Percentiles rank a stretch among this genome's conserved stretches.
Conservation (phyloP, 2,888 invertebrate genomes). For the Palloptera scutellata region DNA sequence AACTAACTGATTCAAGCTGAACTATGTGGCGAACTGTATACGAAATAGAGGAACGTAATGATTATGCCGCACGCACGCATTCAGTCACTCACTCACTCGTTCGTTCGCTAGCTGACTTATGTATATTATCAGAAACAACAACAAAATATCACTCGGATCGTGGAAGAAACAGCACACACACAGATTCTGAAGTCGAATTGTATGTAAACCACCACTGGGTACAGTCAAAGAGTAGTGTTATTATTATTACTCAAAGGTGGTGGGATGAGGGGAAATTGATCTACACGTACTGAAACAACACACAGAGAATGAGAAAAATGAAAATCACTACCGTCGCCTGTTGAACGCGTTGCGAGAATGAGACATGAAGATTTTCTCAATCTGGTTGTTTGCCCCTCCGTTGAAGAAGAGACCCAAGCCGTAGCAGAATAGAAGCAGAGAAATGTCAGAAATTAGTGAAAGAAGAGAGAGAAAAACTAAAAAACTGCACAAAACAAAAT, state of each 20-base stretch:
- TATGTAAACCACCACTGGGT: too few species aligned
- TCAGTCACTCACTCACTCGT: neutral
- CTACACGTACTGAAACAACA: neutral
- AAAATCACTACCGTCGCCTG: slow-evolving; percentile 23
- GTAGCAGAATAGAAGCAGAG: too few species aligned
- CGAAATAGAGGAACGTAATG: neutral
- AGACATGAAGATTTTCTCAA: neutral
- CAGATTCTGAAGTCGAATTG: neutral
- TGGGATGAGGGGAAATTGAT: slow-evolving; percentile 1
- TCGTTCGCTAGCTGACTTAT: neutral
- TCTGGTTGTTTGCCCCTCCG: too few species aligned
- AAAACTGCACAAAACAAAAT: too few species aligned
- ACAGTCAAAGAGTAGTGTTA: neutral
- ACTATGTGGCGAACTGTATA: too few species aligned
- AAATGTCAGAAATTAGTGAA: too few species aligned
- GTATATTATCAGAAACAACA: too few species aligned
- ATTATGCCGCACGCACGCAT: slow-evolving; percentile 5
- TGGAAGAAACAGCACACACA: too few species aligned
- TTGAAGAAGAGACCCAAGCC: too few species aligned
- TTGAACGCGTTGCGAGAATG: slow-evolving; percentile 26
- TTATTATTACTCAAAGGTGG: neutral
- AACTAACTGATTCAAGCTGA: neutral
- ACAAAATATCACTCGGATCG: too few species aligned
- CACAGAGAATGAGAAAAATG: neutral
- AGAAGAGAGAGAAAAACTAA: too few species aligned